phyloP scores from a whole-genome alignment of 2,888 invertebrate genomes.

The Operophtera brumata region DNA sequence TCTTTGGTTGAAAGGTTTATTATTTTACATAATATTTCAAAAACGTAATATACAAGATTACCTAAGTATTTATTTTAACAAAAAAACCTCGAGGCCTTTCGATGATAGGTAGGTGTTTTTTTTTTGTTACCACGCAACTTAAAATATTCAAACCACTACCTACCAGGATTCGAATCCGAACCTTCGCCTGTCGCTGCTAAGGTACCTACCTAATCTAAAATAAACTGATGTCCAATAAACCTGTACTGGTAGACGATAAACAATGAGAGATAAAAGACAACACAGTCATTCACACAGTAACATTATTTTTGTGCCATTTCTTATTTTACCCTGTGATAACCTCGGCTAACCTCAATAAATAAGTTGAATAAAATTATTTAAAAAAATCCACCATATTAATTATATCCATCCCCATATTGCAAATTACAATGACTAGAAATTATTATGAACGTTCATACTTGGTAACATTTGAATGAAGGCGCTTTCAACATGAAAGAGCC shows the following conservation, averaged over 20 bases:
- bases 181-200: too few species aligned
- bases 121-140: too few species aligned
- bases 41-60: not conserved
- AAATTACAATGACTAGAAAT: constrained; percentile 69
- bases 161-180: too few species aligned
- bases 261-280: too few species aligned
- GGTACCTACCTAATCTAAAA: not conserved
- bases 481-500: not conserved
- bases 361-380: constrained; percentile 25
- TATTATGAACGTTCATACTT: constrained; percentile 37
- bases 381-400: constrained; percentile 26
- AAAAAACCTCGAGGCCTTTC: not conserved
- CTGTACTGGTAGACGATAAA: too few species aligned
- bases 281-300: constrained; percentile 12
- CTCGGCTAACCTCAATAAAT: constrained; percentile 51
- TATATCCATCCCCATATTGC: constrained; percentile 38
- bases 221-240: too few species aligned
- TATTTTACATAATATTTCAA: not conserved
- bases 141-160: too few species aligned
- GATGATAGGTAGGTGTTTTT: not conserved
- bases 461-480: constrained; percentile 7
- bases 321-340: constrained; percentile 66
- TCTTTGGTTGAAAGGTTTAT: not conserved
- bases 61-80: not conserved
- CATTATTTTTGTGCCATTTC: constrained; percentile 49